Base-by-base conservation (phyloP, 2,113 vertebrate species). In the Seriola quinqueradiata region DNA sequence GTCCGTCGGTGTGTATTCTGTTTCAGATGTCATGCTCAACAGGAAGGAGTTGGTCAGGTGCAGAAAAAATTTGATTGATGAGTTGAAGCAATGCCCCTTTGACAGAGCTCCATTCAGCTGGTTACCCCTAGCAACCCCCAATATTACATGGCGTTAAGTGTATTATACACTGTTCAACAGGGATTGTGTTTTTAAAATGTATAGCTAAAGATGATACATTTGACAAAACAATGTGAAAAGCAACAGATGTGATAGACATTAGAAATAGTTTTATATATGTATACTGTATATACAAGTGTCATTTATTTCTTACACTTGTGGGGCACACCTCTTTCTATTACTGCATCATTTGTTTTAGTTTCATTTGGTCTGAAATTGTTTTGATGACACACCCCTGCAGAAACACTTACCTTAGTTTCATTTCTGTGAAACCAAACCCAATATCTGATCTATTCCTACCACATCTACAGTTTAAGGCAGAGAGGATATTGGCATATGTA, bases 1-100 rank as follows among this genome's bases (percentile, higher is more conserved):
- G 5, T 92, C 94, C 38, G 83, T 96, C 5, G 95, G 94, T 17
- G 86, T 95, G 36, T 96, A 94, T 79, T 81, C 87, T n/a, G 71
- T 95, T 65, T 76, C 36, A 64, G 92, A 94, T 55, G 17, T 9
- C 25, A 13, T 0, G 4, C 28, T 3, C 3, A 8, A 60, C 42
- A 16, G 23, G 12, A 58, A 81, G 71, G 34, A 85, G 76, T 54
- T 40, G 5, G 7, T 66, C 19, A 67, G 79, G n/a, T 57, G 5
- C 23, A 61, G 59, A 34, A 69, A 86, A 44, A 57, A 58, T 21
- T 6, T 32, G 55, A 70, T 70, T 0, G 50, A 40, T 28, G 69
- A 44, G 23, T 11, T 36, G 28, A 85, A 69, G 17, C 75, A 66
- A 6, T 90, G 89, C 76, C 84, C 81, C 23, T 87, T 83, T 73